Evolutionary conservation across 2,888 invertebrate genomes (phyloP), one percentile per base, ranked within the genome.

Genomic region (Autographa gamma): DNA sequence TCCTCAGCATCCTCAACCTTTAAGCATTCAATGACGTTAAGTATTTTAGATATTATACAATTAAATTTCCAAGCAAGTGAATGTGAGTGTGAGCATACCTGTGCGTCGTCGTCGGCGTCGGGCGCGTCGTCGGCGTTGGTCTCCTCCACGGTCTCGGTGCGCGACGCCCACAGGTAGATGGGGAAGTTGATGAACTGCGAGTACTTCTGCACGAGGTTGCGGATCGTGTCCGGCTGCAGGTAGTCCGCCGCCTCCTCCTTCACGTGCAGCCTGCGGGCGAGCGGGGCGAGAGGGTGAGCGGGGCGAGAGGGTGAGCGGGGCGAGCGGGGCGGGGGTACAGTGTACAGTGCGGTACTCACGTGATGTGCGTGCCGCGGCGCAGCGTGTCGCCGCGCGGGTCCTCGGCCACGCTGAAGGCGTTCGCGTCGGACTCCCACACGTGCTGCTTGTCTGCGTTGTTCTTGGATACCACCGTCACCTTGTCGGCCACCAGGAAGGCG

Each of bases 131-230:
- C 79, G 58, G 66, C 71, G 54, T 73, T 72, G 48, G 75, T 81
- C 31, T 79, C 68, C 72, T 85, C 86, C 38, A 79, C 85, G 59
- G 80, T 81, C 78, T 84, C 85, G 56, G 83, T 83, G 95, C 95
- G 96, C 85, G 96, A 96, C 70, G 98, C 97, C 99, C 99, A 99
- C 92, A 99, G 94, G 93, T 98, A 98, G 91, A 99, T 99, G 74
- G 99, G 98, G 97, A 99, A 99, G 95, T 99, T 99, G 92, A 99
- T 99, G 95, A 99, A 99, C 96, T 99, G 99, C 7, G 99, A 99
- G 96, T 99, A 99, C 94, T 99, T 99, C 95, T 98, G 98, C 76
- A 99, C 98, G 73, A 99, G 96, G 85, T 97, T 97, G 86, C 97
- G 97, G 83, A 99, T 96, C 0, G 99, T 99, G 88, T 98, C 98